These are phyloP conservation scores for Dysdera silvatica DNA, from an alignment of 1,140 invertebrate genomes.

Conservation along the genomic window DNA sequence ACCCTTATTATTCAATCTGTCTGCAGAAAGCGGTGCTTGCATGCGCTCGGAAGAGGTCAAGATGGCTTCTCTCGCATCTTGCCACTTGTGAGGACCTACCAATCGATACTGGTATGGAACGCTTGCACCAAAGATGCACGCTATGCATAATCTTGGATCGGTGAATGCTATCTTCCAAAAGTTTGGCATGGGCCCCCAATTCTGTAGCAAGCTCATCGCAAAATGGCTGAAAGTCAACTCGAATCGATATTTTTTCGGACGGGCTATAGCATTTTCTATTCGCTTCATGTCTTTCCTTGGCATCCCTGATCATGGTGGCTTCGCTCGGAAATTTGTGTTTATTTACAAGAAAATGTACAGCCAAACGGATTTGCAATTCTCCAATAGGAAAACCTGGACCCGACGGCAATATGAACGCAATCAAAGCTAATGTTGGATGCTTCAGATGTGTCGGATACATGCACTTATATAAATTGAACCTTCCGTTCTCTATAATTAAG, in stretches of 20 bases:
- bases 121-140: constrained; percentile 42
- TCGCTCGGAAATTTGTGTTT: constrained; percentile 26
- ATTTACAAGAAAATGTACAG: constrained; percentile 20
- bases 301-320: constrained; percentile 24
- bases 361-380: constrained; percentile 42
- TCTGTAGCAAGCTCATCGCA: constrained; percentile 17
- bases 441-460: constrained; percentile 42
- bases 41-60: constrained; percentile 26
- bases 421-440: constrained; percentile 44
- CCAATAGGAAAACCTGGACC: constrained; percentile 49
- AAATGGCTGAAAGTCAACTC: constrained; percentile 18
- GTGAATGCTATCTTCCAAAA: constrained; percentile 28
- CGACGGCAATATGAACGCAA: constrained; percentile 49
- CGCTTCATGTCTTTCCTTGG: constrained; percentile 27
- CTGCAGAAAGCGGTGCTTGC: constrained; percentile 29
- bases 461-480: constrained; percentile 46
- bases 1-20: too few species aligned
- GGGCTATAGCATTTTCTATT: constrained; percentile 25
- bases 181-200: constrained; percentile 25
- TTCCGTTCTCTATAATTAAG: constrained; percentile 37
- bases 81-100: constrained; percentile 41
- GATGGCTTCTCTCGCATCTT: constrained; percentile 40
- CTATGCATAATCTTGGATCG: constrained; percentile 28
- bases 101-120: constrained; percentile 43
- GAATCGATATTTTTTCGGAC: constrained; percentile 1